These are phyloP conservation scores for Nasonia giraulti DNA, from an alignment of 1,140 invertebrate genomes.

Conservation along the genomic window DNA sequence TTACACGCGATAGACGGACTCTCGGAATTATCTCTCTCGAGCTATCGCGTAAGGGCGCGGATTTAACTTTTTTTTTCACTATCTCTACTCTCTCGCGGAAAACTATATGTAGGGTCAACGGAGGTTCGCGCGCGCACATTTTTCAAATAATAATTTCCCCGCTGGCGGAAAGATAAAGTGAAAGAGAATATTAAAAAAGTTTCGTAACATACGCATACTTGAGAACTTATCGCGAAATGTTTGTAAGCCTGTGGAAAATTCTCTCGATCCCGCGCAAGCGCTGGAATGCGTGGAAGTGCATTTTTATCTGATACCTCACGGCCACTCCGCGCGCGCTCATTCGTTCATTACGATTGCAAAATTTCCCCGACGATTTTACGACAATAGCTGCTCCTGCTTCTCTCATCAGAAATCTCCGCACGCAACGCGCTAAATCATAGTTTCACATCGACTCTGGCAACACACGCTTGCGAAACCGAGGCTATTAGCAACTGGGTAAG, in stretches of 20 bases:
- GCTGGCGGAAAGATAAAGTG: neutral
- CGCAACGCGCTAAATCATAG: neutral
- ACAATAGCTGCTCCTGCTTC: neutral
- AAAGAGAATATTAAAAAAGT: conserved; percentile 34
- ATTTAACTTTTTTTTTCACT: neutral
- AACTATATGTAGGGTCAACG: neutral
- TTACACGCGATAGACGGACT: neutral
- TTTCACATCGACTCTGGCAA: neutral
- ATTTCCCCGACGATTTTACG: neutral
- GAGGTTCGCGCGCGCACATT: neutral
- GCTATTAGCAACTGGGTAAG: too few species aligned
- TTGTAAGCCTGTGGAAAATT: neutral
- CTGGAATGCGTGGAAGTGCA: neutral
- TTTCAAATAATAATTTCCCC: conserved; percentile 4
- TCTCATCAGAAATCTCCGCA: neutral
- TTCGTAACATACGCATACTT: conserved; percentile 6
- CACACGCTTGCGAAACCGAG: too few species aligned
- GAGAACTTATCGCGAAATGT: neutral
- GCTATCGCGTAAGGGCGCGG: too few species aligned
- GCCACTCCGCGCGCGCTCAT: too few species aligned
- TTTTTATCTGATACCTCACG: neutral
- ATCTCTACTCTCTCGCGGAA: neutral
- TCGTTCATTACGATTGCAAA: neutral
- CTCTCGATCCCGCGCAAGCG: neutral
- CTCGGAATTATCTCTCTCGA: neutral